Conservation (phyloP, 2,797 vertebrate genomes). For the Odontamblyopus lacepedii region DNA sequence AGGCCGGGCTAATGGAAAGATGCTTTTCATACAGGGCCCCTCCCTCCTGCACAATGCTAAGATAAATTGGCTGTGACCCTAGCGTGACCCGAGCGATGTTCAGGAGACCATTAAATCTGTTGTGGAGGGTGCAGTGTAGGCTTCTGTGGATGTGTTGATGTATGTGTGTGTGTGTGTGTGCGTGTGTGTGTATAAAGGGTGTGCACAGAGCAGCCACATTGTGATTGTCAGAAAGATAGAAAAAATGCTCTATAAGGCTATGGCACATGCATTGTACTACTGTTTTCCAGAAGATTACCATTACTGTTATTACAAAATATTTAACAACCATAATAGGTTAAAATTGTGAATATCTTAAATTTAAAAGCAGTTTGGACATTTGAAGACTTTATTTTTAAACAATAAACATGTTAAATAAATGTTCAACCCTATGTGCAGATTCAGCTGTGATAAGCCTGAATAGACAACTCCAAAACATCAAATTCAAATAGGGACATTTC, state of each 20-base stretch:
- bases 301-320: background rate
- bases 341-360: no score
- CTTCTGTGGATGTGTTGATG: constrained; percentile 39
- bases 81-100: constrained; percentile 78
- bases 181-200: constrained; percentile 12
- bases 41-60: constrained; percentile 62
- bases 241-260: constrained; percentile 2
- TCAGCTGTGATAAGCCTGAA: no score
- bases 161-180: constrained; percentile 14
- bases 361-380: background rate
- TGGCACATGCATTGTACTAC: background rate
- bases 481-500: no score
- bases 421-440: no score
- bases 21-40: constrained; percentile 62
- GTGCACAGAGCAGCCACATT: constrained; percentile 4
- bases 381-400: background rate
- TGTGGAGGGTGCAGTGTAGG: constrained; percentile 64
- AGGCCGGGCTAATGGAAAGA: constrained; percentile 68
- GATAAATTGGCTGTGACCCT: constrained; percentile 81
- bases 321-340: background rate
- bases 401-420: background rate
- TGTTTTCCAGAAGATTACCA: background rate
- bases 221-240: constrained; percentile 22
- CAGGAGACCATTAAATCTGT: constrained; percentile 80
- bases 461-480: no score